Evolutionary conservation across 2,113 vertebrate species (phyloP).

Genomic region (Paradisaea rubra): DNA sequence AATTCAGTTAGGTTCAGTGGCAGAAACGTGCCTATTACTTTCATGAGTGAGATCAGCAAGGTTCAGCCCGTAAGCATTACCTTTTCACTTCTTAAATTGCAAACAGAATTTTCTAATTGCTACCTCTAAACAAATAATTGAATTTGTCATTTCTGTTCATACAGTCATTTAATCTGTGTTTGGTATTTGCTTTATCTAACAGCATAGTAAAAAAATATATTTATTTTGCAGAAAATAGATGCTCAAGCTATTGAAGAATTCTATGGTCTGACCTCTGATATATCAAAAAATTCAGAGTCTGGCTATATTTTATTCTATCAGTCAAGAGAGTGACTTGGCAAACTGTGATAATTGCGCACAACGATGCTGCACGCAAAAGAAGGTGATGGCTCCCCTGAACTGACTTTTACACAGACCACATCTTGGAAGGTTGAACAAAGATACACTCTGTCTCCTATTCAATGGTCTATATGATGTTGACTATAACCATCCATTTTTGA

Average conservation of each 20-base stretch:
- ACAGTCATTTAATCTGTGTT: not conserved
- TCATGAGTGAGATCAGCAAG: not conserved
- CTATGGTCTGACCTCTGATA: slow-evolving; percentile 96
- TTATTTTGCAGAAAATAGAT: slow-evolving; percentile 89
- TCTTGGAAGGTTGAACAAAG: not conserved
- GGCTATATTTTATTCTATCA: slow-evolving; percentile 99
- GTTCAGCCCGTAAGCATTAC: not conserved
- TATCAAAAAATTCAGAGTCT: slow-evolving; percentile 98
- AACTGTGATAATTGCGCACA: not conserved
- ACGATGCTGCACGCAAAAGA: not conserved
- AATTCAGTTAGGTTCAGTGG: not conserved
- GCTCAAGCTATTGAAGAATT: slow-evolving; percentile 98
- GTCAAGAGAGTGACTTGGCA: slow-evolving; percentile 86
- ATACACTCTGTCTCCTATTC: not conserved
- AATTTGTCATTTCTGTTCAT: not conserved
- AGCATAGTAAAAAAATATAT: not conserved
- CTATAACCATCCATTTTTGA: slow-evolving; percentile 8
- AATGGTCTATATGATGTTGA: not conserved
- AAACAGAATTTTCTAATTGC: not conserved
- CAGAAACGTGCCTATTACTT: not conserved
- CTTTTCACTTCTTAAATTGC: not conserved
- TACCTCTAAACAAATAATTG: not conserved
- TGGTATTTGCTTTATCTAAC: not conserved
- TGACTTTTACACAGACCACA: slow-evolving; percentile 3
- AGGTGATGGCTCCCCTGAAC: not conserved